Conservation (phyloP, 2,113 vertebrate genomes). For the Cryptotis parvus region DNA sequence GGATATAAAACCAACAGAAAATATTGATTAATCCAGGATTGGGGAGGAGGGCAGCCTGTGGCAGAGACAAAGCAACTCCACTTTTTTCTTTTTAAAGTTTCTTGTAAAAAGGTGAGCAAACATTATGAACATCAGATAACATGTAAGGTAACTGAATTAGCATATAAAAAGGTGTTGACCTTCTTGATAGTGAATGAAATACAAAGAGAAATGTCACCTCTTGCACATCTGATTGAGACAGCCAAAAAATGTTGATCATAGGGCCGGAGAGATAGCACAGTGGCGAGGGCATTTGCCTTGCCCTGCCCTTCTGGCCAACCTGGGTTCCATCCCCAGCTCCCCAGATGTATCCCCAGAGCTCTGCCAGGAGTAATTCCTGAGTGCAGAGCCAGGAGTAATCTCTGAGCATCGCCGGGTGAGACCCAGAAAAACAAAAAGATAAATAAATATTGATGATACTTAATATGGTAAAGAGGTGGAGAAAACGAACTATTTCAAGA, state of each 20-base stretch:
- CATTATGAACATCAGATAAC: conserved; percentile 50
- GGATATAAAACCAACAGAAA: background rate
- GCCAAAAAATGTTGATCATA: conserved; percentile 36
- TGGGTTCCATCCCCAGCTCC: too few relatives aligned
- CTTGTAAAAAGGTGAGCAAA: background rate
- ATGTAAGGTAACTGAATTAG: conserved; percentile 57
- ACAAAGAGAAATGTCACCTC: conserved; percentile 45
- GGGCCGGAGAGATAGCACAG: too few relatives aligned
- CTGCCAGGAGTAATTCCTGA: too few relatives aligned
- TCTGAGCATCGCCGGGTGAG: too few relatives aligned
- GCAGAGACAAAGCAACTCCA: background rate
- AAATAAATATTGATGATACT: conserved; percentile 36
- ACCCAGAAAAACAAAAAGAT: too few relatives aligned
- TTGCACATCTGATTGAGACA: conserved; percentile 51
- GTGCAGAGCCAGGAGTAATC: too few relatives aligned
- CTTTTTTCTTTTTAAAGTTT: conserved; percentile 30
- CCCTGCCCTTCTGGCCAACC: too few relatives aligned
- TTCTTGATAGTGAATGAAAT: conserved; percentile 47
- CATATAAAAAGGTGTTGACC: conserved; percentile 62
- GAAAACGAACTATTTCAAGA: conserved; percentile 31
- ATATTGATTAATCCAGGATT: background rate
- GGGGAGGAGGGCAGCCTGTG: background rate
- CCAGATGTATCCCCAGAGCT: too few relatives aligned
- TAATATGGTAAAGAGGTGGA: background rate
- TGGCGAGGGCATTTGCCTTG: too few relatives aligned